phyloP scores from a whole-genome alignment of 2,888 invertebrate genomes.

The Mactromeris polynyma region DNA sequence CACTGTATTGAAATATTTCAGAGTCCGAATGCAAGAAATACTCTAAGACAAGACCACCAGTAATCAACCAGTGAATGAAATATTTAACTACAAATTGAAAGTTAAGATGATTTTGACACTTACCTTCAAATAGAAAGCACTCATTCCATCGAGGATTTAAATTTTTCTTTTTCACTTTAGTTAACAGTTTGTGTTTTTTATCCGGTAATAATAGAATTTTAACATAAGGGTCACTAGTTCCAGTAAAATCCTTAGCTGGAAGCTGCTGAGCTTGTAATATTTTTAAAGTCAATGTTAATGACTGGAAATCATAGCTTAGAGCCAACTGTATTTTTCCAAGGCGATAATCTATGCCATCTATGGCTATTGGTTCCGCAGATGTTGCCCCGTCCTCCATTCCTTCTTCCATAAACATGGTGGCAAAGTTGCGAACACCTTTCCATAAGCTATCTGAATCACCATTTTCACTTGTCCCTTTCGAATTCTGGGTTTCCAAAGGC shows the following conservation, averaged over 20 bases:
- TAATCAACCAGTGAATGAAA: too few relatives aligned
- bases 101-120: constrained; percentile 71
- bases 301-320: constrained; percentile 85
- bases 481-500: constrained; percentile 47
- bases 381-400: constrained; percentile 66
- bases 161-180: constrained; percentile 87
- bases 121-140: constrained; percentile 89
- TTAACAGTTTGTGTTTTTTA: constrained; percentile 86
- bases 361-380: constrained; percentile 62
- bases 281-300: constrained; percentile 84
- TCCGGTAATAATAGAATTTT: constrained; percentile 86
- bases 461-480: constrained; percentile 57
- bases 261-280: constrained; percentile 84
- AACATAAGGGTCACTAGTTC: constrained; percentile 87
- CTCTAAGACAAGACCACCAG: too few relatives aligned
- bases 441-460: constrained; percentile 76
- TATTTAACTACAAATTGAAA: too few relatives aligned
- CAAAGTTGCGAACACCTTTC: constrained; percentile 82
- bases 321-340: constrained; percentile 85
- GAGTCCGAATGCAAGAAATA: too few relatives aligned
- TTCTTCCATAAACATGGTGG: constrained; percentile 83
- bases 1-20: too few relatives aligned
- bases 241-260: constrained; percentile 87
- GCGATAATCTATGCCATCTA: constrained; percentile 82
- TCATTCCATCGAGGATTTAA: constrained; percentile 87